Percentiles rank a stretch among this genome's conserved stretches.
These are phyloP conservation scores for Nannoperca australis DNA, from an alignment of 2,797 vertebrate species.

Conservation along the genomic window DNA sequence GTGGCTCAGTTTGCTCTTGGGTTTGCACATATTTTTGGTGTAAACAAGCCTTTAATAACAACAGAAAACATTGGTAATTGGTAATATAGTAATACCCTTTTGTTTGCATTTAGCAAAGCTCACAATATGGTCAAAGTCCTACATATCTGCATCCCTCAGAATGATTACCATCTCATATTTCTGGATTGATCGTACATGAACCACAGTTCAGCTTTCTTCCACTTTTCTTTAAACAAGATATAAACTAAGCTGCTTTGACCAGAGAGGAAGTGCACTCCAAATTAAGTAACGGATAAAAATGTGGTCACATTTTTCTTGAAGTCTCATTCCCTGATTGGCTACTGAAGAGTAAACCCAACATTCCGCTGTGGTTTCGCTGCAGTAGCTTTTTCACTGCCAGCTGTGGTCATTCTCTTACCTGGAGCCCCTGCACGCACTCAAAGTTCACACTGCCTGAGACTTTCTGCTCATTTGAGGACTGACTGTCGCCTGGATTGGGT, in stretches of 20 bases:
- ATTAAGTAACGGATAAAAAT: constrained; percentile 64
- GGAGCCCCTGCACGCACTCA: constrained; percentile 38
- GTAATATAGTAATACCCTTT: neutral
- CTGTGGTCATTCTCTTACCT: constrained; percentile 67
- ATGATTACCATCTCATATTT: neutral
- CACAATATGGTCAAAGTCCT: neutral
- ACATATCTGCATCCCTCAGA: neutral
- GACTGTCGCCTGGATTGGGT: constrained; percentile 15
- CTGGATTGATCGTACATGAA: neutral
- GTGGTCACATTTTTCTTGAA: constrained; percentile 68
- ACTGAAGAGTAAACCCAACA: constrained; percentile 71
- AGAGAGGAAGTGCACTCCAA: constrained; percentile 68
- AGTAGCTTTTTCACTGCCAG: constrained; percentile 61
- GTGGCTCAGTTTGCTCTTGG: accelerated
- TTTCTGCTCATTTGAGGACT: constrained; percentile 20
- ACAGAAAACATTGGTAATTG: neutral
- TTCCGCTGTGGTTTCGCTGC: constrained; percentile 65
- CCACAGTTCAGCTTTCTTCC: constrained; percentile 13
- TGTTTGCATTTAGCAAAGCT: constrained; percentile 4
- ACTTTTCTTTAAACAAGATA: constrained; percentile 4
- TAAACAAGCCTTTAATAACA: constrained; percentile 9
- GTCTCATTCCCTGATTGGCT: constrained; percentile 79
- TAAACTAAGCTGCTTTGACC: constrained; percentile 62
- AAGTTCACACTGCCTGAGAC: constrained; percentile 35
- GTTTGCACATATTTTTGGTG: neutral